Evolutionary conservation across 2,113 vertebrate species (phyloP).

Genomic region (Anolis carolinensis): DNA sequence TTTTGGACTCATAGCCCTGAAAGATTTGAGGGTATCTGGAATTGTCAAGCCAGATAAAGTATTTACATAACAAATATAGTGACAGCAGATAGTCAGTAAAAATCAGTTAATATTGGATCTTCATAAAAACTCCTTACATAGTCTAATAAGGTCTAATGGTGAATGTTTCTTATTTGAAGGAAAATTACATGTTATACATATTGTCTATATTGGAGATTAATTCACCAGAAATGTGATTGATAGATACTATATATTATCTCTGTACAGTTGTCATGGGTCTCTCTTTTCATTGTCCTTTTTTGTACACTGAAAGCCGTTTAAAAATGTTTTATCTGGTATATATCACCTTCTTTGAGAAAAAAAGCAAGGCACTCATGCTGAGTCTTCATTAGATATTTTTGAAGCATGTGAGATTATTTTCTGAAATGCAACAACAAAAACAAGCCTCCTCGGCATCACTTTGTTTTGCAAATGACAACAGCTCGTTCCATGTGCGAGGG

Average conservation of each 20-base stretch:
- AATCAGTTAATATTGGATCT: background rate
- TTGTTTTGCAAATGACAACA: background rate
- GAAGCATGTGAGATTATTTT: background rate
- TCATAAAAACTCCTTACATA: background rate
- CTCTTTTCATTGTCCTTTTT: too few relatives aligned
- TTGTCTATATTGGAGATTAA: background rate
- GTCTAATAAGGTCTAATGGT: background rate
- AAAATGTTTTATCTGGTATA: background rate
- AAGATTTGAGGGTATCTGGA: background rate
- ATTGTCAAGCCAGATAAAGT: background rate
- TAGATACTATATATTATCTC: background rate
- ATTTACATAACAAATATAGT: background rate
- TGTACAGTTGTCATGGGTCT: background rate
- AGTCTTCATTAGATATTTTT: background rate
- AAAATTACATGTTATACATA: background rate
- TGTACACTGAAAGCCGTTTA: background rate
- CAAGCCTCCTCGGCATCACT: background rate
- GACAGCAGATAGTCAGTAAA: too few relatives aligned
- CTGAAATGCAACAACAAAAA: background rate
- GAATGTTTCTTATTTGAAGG: background rate
- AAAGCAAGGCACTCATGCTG: background rate
- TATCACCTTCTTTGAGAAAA: background rate
- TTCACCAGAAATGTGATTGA: background rate
- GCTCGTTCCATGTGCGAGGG: background rate
- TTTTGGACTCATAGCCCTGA: conserved; percentile 30